phyloP scores from a whole-genome alignment of 1,140 invertebrate species.

The Zaprionus ghesquierei region DNA sequence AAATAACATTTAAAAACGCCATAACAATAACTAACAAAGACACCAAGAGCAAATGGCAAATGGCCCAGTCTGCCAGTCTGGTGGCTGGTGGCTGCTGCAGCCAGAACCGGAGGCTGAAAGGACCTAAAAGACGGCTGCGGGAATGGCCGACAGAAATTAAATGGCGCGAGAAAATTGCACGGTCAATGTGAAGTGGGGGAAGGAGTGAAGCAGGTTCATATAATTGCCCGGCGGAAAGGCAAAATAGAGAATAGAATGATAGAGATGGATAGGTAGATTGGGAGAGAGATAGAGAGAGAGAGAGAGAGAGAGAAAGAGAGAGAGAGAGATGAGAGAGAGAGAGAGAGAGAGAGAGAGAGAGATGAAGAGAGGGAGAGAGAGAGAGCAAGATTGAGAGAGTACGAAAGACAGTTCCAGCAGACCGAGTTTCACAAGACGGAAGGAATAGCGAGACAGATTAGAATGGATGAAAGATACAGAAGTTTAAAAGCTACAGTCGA shows the following conservation, averaged over 20 bases:
- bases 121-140: slow-evolving; percentile 9
- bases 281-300: not conserved
- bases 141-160: slow-evolving; percentile 62
- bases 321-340: not conserved
- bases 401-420: not conserved
- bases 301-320: not conserved
- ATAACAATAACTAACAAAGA: slow-evolving; percentile 82
- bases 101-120: slow-evolving; percentile 23
- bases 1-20: slow-evolving; percentile 79
- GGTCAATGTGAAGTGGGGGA: slow-evolving; percentile 60
- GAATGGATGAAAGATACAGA: not conserved
- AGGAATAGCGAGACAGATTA: not conserved
- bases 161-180: slow-evolving; percentile 80
- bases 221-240: slow-evolving; percentile 59
- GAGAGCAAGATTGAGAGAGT: not conserved
- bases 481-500: not conserved
- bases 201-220: slow-evolving; percentile 70
- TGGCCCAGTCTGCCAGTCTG: slow-evolving; percentile 25
- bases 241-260: slow-evolving; percentile 19
- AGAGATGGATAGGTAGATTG: not conserved
- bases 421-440: not conserved
- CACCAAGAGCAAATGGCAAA: slow-evolving; percentile 78
- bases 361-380: slow-evolving; percentile 7
- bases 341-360: not conserved
- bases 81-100: slow-evolving; percentile 27